Conservation (phyloP, 2,797 vertebrate species). For the Phrynocephalus vlangalii region DNA sequence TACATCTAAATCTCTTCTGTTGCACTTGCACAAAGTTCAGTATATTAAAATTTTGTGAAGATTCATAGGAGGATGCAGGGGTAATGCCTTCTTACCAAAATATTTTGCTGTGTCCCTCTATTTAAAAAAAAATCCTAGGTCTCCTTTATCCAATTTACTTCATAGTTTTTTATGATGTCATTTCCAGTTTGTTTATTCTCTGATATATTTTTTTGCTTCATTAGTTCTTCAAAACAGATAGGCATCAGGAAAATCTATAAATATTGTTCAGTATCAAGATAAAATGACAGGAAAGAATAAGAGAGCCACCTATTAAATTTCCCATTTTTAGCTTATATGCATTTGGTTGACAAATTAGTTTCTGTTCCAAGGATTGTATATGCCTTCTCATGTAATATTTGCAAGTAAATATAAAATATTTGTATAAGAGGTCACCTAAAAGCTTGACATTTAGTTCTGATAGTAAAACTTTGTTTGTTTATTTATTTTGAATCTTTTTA, state of each 20-base stretch:
- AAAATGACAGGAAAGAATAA: not conserved
- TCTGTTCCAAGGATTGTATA: not conserved
- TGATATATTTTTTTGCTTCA: not conserved
- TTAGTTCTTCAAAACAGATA: not conserved
- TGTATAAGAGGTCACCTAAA: too few species aligned
- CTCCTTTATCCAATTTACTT: not conserved
- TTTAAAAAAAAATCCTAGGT: not conserved
- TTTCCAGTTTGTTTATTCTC: not conserved
- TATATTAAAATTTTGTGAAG: not conserved
- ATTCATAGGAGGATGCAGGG: not conserved
- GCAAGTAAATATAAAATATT: not conserved
- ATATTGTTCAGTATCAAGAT: not conserved
- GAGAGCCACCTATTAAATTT: not conserved
- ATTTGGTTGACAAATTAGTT: not conserved
- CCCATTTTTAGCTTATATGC: not conserved
- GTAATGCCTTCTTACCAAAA: not conserved
- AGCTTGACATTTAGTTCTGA: too few species aligned
- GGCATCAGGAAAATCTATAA: not conserved
- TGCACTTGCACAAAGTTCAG: slow-evolving; percentile 6
- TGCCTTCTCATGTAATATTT: not conserved
- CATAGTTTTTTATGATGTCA: not conserved
- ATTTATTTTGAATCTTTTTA: too few species aligned
- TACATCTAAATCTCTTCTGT: slow-evolving; percentile 6
- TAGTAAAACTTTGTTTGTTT: too few species aligned
- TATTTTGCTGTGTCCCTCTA: not conserved